Evolutionary conservation across 2,113 vertebrate species (phyloP), one percentile per base, ranked within the genome.

Genomic region (Stictonetta naevosa): DNA sequence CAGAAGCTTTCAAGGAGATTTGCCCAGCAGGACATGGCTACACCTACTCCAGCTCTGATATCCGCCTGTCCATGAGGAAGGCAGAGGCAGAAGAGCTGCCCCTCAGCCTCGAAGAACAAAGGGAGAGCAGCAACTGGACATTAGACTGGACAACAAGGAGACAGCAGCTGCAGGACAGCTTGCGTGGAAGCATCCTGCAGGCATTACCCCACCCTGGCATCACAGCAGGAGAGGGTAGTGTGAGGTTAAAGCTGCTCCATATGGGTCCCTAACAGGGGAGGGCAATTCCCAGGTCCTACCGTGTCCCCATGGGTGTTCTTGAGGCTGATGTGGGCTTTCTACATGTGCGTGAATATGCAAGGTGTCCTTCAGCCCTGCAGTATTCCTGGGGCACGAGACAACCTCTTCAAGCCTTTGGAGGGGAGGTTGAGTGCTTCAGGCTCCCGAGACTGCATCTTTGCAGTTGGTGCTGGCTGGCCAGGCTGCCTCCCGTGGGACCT

Each of bases 1-100:
- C 96, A 99, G 99, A 97, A 90, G 98, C 97, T 64, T 99, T 99
- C 97, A 98, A 98, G 96, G 99, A 99, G 95, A 99, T 99, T 97
- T 99, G 99, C 84, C 99, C 99, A 3, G 99, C 99, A 3, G 99
- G 99, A 40, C 99, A 99, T 1, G 99, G 99, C 13, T 99, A 99
- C 46, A 99, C 99, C 62, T 99, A 99, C 94, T 99, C 99, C 0
- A 98, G 98, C 64, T 98, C 98, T 14, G 98, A 98, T 36, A 98
- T 98, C 76, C 98, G 98, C 38, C 88, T 98, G 90, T 98, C 98
- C 9, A 96, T 99, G 97, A 98, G 98, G 83, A 98, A 98, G 93
- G 97, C 99, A 6, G 99, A 98, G 56, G 98, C 98, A 36, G 98
- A 98, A 14, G 99, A 99, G 64, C 88, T 99, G 90, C 98, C 97